These are phyloP conservation scores for Manis pentadactyla DNA, from an alignment of 2,797 vertebrate species.

Conservation along the genomic window DNA sequence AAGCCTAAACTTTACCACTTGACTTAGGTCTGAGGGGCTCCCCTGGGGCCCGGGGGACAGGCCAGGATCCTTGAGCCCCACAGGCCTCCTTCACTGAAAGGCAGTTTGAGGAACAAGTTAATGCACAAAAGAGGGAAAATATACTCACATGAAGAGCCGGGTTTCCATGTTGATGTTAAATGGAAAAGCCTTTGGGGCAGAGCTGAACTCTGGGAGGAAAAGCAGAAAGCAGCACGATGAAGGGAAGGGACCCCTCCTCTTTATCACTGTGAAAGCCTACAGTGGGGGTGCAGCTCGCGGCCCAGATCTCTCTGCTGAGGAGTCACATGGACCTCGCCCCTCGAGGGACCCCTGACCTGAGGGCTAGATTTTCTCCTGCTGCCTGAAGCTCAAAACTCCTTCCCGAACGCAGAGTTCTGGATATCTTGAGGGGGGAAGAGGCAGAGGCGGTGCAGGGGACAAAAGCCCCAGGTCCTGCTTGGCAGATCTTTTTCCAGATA, in stretches of 20 bases:
- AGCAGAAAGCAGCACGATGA: no score
- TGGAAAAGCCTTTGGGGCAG: constrained; percentile 35
- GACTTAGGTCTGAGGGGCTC: background rate
- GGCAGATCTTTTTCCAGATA: background rate
- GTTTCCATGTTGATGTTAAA: constrained; percentile 73
- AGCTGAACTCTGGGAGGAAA: background rate
- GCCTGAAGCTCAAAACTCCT: background rate
- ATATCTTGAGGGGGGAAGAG: background rate
- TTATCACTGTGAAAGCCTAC: background rate
- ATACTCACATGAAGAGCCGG: background rate
- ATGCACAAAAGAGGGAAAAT: background rate
- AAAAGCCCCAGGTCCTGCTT: background rate
- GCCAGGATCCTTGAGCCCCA: background rate
- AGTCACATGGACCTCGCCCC: background rate
- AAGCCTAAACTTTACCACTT: background rate
- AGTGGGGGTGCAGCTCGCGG: background rate
- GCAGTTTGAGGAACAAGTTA: background rate
- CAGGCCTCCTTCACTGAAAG: background rate
- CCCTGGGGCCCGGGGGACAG: background rate
- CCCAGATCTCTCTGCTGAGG: background rate
- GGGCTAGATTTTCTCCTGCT: background rate
- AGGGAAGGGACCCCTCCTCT: background rate
- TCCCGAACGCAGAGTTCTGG: background rate
- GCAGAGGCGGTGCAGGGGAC: background rate
- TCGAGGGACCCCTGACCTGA: background rate